phyloP scores from a whole-genome alignment of 1,140 invertebrate species.

The Asbolus verrucosus region DNA sequence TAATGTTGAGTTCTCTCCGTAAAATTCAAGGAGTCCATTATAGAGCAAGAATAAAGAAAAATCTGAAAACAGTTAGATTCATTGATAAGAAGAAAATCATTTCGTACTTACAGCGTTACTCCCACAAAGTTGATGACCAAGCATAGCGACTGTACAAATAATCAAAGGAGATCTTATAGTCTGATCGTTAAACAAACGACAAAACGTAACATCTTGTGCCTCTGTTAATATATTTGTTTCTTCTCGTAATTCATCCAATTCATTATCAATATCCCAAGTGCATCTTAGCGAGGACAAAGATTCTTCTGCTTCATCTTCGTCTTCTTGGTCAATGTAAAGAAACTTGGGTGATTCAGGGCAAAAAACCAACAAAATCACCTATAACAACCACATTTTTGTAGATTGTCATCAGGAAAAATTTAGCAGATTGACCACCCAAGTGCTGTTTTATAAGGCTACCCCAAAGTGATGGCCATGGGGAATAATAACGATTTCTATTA shows the following conservation, averaged over 20 bases:
- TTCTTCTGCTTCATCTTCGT: conserved; percentile 79
- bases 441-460: no score
- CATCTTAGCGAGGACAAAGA: conserved; percentile 80
- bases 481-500: no score
- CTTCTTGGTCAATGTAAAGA: conserved; percentile 77
- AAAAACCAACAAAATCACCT: conserved; percentile 76
- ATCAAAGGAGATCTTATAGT: conserved; percentile 79
- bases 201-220: conserved; percentile 75
- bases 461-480: no score
- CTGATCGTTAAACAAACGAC: conserved; percentile 75
- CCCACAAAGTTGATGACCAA: conserved; percentile 87
- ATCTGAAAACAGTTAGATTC: background rate
- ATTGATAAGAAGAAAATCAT: background rate
- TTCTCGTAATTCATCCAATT: conserved; percentile 86
- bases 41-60: no score
- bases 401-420: no score
- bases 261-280: conserved; percentile 79
- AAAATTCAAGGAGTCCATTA: no score
- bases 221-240: conserved; percentile 80
- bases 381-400: no score
- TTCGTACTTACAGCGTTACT: conserved; percentile 86
- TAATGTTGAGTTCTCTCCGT: no score
- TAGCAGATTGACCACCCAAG: no score
- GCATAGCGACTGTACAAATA: conserved; percentile 83
- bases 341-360: conserved; percentile 91